Percentiles rank a stretch among this genome's conserved stretches.
These are phyloP conservation scores for Onychostoma macrolepis DNA, from an alignment of 2,113 vertebrate species.

Conservation along the genomic window DNA sequence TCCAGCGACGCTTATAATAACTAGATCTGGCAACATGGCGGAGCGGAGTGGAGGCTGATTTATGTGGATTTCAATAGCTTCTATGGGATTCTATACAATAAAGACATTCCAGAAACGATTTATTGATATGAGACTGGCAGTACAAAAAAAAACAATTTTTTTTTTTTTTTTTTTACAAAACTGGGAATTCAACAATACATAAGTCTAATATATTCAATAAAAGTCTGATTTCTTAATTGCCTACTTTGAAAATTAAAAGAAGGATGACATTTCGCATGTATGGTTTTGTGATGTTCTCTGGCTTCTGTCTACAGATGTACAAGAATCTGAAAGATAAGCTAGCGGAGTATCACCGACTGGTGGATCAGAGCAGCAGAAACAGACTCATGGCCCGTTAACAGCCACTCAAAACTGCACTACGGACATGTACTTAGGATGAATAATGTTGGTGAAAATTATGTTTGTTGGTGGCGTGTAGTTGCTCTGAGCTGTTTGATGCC, in stretches of 20 bases:
- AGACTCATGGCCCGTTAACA: constrained; percentile 69
- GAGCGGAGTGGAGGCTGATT: too few relatives aligned
- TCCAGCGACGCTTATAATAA: too few relatives aligned
- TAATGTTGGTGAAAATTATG: not conserved
- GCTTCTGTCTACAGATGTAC: constrained; percentile 75
- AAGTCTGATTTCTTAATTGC: too few relatives aligned
- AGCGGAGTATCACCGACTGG: constrained; percentile 73
- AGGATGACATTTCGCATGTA: not conserved
- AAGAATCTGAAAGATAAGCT: constrained; percentile 83
- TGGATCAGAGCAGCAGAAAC: constrained; percentile 75
- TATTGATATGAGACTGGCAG: too few relatives aligned
- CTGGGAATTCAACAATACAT: not conserved
- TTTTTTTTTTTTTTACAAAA: too few relatives aligned
- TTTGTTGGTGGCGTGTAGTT: too few relatives aligned
- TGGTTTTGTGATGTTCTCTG: not conserved
- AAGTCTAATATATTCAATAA: not conserved
- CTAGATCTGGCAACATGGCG: too few relatives aligned
- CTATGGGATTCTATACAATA: too few relatives aligned
- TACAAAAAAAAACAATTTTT: not conserved
- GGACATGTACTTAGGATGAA: not conserved
- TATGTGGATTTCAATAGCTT: too few relatives aligned
- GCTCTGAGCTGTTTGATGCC: not conserved
- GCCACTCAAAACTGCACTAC: not conserved
- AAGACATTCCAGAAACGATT: not conserved
- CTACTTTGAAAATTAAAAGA: too few relatives aligned